Evolutionary conservation across 1,140 invertebrate genomes (phyloP).

Genomic region (Nylanderia fulva): DNA sequence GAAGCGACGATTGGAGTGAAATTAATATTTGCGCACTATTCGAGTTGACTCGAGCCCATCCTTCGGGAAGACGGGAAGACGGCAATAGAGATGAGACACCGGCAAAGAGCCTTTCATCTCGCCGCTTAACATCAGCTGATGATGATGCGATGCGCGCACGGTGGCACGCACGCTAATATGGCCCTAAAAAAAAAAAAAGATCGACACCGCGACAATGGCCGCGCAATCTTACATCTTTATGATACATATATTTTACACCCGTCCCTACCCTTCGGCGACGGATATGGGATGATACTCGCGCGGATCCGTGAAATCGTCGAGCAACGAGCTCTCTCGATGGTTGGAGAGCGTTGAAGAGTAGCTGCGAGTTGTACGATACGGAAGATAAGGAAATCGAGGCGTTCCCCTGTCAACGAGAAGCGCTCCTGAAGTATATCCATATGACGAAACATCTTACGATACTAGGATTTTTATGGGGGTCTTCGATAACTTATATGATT

Average conservation of each 20-base stretch:
- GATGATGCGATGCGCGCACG: background rate
- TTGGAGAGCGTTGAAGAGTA: slow-evolving; percentile 62
- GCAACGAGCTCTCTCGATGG: slow-evolving; percentile 40
- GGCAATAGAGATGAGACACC: slow-evolving; percentile 29
- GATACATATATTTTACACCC: slow-evolving; percentile 2
- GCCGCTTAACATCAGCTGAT: slow-evolving; percentile 52
- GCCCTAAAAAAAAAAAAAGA: slow-evolving; percentile 32
- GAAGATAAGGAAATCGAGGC: slow-evolving; percentile 58
- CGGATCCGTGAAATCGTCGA: slow-evolving; percentile 14
- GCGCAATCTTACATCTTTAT: slow-evolving; percentile 24
- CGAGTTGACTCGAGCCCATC: slow-evolving; percentile 24
- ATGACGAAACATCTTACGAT: slow-evolving; percentile 69
- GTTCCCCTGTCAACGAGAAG: slow-evolving; percentile 10
- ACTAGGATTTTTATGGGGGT: slow-evolving; percentile 10
- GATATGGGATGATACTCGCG: background rate
- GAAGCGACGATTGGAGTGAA: background rate
- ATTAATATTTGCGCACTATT: background rate
- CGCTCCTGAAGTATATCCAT: slow-evolving; percentile 73
- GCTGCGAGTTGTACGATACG: slow-evolving; percentile 52
- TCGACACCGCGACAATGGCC: slow-evolving; percentile 30
- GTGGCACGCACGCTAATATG: slow-evolving; percentile 32
- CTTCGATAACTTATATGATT: background rate
- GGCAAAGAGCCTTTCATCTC: slow-evolving; percentile 73
- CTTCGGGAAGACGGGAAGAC: slow-evolving; percentile 3
- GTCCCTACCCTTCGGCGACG: background rate